Evolutionary conservation across 2,113 vertebrate genomes (phyloP), one percentile per base, ranked within the genome.

Genomic region (Perca schrenkii): DNA sequence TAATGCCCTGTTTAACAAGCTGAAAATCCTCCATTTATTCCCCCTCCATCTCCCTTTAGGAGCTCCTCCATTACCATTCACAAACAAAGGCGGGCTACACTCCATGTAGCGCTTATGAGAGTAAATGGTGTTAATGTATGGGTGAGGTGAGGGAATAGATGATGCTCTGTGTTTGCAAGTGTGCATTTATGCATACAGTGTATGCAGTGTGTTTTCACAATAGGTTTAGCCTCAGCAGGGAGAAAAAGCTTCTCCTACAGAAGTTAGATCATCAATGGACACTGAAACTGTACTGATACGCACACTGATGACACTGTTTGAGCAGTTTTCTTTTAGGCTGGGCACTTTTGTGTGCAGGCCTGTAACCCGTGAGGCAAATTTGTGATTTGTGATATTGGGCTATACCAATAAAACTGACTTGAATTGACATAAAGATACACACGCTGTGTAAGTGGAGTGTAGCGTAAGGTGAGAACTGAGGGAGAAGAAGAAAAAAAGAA

Each of bases 1-100:
- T 94, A 94, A 94, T 93, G 91, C 92, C 84, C 89, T 80, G 77
- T 94, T 94, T 95, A 94, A 94, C 92, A 94, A 93, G 90, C 91
- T 92, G 93, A 94, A 94, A 94, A 94, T 95, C 94, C 94, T 89
- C 84, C 77, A 88, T 89, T 91, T 91, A 93, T 92, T 93, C 81
- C 73, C 75, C 54, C 76, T 81, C 73, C 83, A 57, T 89, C 83
- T 91, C 90, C 84, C 82, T 92, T 88, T 88, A 90, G 89, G 79
- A 90, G 85, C 85, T 80, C 82, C 72, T 85, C 86, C 50, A 80
- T 89, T 87, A 83, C 89, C 83, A 86, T 91, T 87, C 89, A 87
- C 89, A 93, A 91, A 94, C 89, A 91, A 85, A 88, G 82, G 40
- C 57, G 31, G 62, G 25, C 64, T 80, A 84, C 73, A 73, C 76